Conservation (phyloP, 2,888 invertebrate genomes). For the Coremacera marginata region DNA sequence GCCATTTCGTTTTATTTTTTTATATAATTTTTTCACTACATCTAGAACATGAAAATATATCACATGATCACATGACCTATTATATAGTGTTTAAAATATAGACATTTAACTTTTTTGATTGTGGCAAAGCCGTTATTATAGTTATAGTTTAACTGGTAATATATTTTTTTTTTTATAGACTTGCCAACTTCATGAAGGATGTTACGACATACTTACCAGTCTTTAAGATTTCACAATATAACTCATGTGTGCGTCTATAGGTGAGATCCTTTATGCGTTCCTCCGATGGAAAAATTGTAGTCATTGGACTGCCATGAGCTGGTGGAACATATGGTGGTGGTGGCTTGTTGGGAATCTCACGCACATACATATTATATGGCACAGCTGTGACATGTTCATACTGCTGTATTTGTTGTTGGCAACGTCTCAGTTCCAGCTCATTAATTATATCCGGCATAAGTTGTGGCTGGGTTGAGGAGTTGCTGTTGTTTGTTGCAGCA, state of each 20-base stretch:
- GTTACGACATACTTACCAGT: constrained; percentile 54
- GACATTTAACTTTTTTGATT: no score
- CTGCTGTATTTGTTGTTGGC: constrained; percentile 74
- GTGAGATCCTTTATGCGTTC: constrained; percentile 63
- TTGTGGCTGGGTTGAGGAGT: constrained; percentile 38
- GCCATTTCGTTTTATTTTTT: no score
- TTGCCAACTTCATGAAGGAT: no score
- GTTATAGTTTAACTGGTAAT: no score
- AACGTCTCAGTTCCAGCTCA: constrained; percentile 75
- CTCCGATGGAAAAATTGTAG: constrained; percentile 64
- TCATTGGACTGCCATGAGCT: constrained; percentile 65
- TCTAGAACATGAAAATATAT: no score
- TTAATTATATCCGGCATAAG: constrained; percentile 67
- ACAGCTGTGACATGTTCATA: constrained; percentile 69
- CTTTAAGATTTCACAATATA: constrained; percentile 58
- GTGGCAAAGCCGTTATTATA: no score
- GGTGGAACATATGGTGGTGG: constrained; percentile 83
- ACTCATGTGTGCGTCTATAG: constrained; percentile 59
- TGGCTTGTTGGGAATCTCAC: constrained; percentile 81
- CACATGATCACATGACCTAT: no score
- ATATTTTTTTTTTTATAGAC: no score
- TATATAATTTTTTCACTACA: no score
- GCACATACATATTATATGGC: constrained; percentile 70
- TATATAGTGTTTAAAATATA: no score
- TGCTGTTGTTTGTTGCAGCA: constrained; percentile 6